Evolutionary conservation across 2,113 vertebrate species (phyloP).

Genomic region (Dipodomys spectabilis): DNA sequence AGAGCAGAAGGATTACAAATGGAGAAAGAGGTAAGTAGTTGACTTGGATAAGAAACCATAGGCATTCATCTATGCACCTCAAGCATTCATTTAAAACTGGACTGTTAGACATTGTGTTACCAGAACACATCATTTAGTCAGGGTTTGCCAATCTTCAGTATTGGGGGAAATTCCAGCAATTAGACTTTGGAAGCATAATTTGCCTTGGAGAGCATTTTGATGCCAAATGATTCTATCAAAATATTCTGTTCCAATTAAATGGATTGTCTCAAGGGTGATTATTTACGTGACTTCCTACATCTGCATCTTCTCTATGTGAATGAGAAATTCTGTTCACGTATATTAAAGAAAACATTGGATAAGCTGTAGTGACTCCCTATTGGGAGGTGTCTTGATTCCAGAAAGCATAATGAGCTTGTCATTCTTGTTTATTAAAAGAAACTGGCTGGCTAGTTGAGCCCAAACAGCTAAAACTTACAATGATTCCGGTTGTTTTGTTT

Average conservation of each 20-base stretch:
- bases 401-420: not conserved
- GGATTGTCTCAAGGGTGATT: not conserved
- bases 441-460: not conserved
- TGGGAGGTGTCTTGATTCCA: not conserved
- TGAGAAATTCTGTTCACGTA: not conserved
- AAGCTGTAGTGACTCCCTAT: not conserved
- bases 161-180: constrained; percentile 5
- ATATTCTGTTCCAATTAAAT: not conserved
- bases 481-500: no score
- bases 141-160: not conserved
- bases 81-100: constrained; percentile 26
- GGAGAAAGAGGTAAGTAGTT: constrained; percentile 93
- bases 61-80: not conserved
- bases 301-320: not conserved
- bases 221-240: not conserved
- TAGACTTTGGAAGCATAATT: not conserved
- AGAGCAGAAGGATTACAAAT: constrained; percentile 95
- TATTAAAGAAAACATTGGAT: not conserved
- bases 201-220: constrained; percentile 26
- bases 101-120: not conserved
- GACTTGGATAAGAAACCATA: constrained; percentile 28
- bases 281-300: not conserved
- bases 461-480: not conserved
- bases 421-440: not conserved
- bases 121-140: constrained; percentile 28